Evolutionary conservation across 2,888 invertebrate species (phyloP).

Genomic region (Anthrax anthrax): DNA sequence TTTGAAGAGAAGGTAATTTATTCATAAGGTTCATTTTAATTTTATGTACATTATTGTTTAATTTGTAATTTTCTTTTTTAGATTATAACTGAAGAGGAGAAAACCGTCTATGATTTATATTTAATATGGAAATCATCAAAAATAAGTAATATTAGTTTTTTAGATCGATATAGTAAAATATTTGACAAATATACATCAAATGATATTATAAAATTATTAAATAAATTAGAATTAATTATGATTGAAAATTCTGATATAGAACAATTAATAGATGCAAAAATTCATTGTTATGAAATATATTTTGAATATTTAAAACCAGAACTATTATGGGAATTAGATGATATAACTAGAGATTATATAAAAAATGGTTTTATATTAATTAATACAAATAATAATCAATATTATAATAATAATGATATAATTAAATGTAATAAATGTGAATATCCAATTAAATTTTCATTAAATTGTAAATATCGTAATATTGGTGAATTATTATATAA

Average conservation of each 20-base stretch:
- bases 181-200: constrained; percentile 32
- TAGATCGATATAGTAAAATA: constrained; percentile 29
- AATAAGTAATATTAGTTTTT: constrained; percentile 27
- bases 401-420: constrained; percentile 15
- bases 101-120: constrained; percentile 32
- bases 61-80: background rate
- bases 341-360: constrained; percentile 30
- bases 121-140: constrained; percentile 31
- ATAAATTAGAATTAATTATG: constrained; percentile 27
- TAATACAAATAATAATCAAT: constrained; percentile 15
- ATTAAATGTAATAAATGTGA: constrained; percentile 28
- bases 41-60: background rate
- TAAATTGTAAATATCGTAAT: constrained; percentile 27
- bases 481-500: constrained; percentile 29
- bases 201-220: constrained; percentile 27
- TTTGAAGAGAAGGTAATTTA: background rate
- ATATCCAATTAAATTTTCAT: constrained; percentile 30
- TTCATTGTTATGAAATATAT: constrained; percentile 32
- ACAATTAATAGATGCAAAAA: constrained; percentile 20
- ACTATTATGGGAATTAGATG: constrained; percentile 34
- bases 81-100: constrained; percentile 29
- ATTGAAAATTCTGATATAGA: constrained; percentile 27
- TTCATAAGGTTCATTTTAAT: too few relatives aligned
- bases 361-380: constrained; percentile 26
- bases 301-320: constrained; percentile 34